Evolutionary conservation across 2,113 vertebrate genomes (phyloP).

Genomic region (Crotalus viridis): DNA sequence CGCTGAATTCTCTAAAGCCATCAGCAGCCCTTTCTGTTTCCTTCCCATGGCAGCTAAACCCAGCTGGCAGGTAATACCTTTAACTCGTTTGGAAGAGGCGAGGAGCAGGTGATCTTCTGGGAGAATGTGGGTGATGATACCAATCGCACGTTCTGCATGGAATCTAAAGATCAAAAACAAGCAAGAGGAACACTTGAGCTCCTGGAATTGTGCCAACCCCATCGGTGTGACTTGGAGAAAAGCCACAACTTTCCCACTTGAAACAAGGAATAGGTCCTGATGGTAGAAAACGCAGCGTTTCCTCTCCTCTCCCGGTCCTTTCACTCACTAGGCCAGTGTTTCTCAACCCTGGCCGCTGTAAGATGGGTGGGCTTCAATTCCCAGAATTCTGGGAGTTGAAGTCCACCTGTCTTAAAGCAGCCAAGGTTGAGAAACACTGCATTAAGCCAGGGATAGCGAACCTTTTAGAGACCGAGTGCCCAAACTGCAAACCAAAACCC

Average conservation of each 20-base stretch:
- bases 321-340: not conserved
- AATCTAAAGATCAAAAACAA: constrained; percentile 76
- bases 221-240: not conserved
- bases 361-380: too few relatives aligned
- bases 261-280: not conserved
- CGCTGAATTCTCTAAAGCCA: not conserved
- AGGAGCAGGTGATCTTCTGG: constrained; percentile 98
- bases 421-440: not conserved
- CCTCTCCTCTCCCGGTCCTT: not conserved
- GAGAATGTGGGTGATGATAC: constrained; percentile 98
- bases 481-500: too few relatives aligned
- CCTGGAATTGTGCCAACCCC: not conserved
- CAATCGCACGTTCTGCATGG: constrained; percentile 98
- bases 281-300: too few relatives aligned
- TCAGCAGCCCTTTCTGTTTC: not conserved
- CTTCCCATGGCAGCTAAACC: not conserved
- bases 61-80: constrained; percentile 76
- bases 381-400: not conserved
- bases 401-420: not conserved
- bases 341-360: too few relatives aligned
- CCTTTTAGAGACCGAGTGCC: too few relatives aligned
- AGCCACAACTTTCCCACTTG: not conserved
- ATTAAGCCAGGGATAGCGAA: too few relatives aligned
- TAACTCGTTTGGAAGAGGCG: constrained; percentile 98
- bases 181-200: not conserved